A percentile compares a stretch with the other conserved stretches of the same genome.
These are phyloP conservation scores for Silvanus unidentatus DNA, from an alignment of 2,888 invertebrate species.

Conservation along the genomic window DNA sequence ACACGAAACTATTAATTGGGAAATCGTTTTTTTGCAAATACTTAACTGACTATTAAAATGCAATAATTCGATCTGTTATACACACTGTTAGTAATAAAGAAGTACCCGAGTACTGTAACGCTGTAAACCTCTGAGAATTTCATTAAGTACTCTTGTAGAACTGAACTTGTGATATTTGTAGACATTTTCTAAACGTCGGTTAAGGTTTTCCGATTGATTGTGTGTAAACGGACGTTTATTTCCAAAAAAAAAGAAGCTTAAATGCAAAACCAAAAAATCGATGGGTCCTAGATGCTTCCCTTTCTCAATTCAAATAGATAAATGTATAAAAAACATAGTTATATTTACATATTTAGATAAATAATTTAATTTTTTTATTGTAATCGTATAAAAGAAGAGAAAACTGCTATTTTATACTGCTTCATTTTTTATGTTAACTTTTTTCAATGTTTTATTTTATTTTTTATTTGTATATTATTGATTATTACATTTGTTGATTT, in stretches of 20 bases:
- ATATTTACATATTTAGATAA: too few relatives aligned
- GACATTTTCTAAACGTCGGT: slow-evolving; percentile 7
- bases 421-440: slow-evolving; percentile 40
- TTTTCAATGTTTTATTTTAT: slow-evolving; percentile 38
- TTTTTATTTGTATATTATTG: slow-evolving; percentile 40
- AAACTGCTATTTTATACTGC: slow-evolving; percentile 36
- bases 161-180: slow-evolving; percentile 28
- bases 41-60: slow-evolving; percentile 8
- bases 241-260: slow-evolving; percentile 21
- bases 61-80: slow-evolving; percentile 27
- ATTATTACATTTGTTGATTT: slow-evolving; percentile 44
- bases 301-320: slow-evolving; percentile 31
- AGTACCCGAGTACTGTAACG: background rate
- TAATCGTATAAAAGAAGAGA: background rate
- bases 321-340: too few relatives aligned
- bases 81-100: background rate
- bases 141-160: slow-evolving; percentile 10
- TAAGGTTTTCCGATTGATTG: slow-evolving; percentile 3
- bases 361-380: too few relatives aligned
- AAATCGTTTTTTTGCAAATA: background rate
- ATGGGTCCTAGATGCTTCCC: slow-evolving; percentile 44
- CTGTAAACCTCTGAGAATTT: too few relatives aligned
- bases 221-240: slow-evolving; percentile 26
- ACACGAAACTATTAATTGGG: background rate
- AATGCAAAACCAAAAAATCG: slow-evolving; percentile 16